Percentiles rank a stretch among this genome's conserved stretches.
phyloP scores from a whole-genome alignment of 2,797 vertebrate species.

The Lithobates sylvaticus region DNA sequence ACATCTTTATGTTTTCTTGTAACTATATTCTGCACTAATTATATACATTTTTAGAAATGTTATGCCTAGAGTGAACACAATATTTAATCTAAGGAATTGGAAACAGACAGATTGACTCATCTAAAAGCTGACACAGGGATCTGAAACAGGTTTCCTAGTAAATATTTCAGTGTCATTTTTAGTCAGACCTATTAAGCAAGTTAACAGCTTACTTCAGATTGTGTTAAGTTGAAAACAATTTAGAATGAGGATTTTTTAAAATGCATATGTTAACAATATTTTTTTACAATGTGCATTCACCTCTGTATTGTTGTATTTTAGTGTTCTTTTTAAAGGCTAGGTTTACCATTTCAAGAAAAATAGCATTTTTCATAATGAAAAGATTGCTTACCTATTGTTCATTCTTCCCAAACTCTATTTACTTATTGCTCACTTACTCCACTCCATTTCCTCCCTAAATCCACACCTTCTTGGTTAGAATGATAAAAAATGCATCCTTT shows the following conservation, averaged over 20 bases:
- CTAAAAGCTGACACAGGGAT: neutral
- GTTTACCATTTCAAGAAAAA: no score
- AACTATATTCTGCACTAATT: neutral
- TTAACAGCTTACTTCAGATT: neutral
- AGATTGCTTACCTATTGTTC: no score
- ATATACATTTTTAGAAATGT: neutral
- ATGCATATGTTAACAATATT: no score
- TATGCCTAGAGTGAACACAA: neutral
- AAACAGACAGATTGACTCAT: neutral
- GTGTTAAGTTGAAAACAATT: neutral
- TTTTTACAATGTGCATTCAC: no score
- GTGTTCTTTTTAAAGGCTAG: no score
- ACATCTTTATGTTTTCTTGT: neutral
- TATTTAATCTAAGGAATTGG: neutral
- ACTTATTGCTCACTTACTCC: no score
- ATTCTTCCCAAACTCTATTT: no score
- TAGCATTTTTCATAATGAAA: no score
- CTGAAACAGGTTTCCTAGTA: neutral
- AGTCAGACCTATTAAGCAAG: neutral
- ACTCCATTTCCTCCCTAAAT: no score
- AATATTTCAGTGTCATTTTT: conserved; percentile 3
- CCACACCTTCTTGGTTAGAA: no score
- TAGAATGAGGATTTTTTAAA: neutral
- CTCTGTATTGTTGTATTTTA: no score
- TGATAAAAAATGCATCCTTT: no score